Percentiles rank a stretch among this genome's conserved stretches.
Evolutionary conservation across 2,888 invertebrate species (phyloP).

Genomic region (Myathropa florea): DNA sequence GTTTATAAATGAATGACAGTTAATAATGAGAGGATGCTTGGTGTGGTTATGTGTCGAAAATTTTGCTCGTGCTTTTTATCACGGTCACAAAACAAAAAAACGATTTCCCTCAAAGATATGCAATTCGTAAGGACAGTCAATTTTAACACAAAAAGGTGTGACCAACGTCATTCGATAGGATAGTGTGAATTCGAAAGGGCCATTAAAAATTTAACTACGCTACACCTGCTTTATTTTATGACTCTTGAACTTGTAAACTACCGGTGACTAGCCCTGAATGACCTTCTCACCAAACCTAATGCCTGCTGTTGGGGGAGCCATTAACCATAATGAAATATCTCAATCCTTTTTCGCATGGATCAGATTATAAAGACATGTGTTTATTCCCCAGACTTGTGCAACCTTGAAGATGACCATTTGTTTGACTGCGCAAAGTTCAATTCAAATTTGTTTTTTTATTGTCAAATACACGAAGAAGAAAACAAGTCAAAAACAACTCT

Average conservation of each 20-base stretch:
- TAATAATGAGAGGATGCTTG: not conserved
- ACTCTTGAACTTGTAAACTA: not conserved
- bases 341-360: not conserved
- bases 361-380: not conserved
- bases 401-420: not conserved
- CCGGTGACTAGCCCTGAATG: not conserved
- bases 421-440: not conserved
- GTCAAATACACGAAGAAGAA: no score
- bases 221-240: slow-evolving; percentile 5
- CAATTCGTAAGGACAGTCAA: not conserved
- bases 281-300: not conserved
- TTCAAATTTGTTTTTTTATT: no score
- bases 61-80: not conserved
- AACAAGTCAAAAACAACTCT: no score
- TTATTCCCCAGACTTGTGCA: not conserved
- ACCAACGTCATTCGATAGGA: not conserved
- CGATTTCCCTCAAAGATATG: not conserved
- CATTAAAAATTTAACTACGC: slow-evolving; percentile 1
- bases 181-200: not conserved
- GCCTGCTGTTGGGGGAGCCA: not conserved
- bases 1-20: not conserved
- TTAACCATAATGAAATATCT: not conserved
- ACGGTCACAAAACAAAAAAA: not conserved
- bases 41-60: not conserved
- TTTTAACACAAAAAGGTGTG: not conserved